Base-by-base conservation (phyloP, 2,888 invertebrate genomes). In the Timandra comae region DNA sequence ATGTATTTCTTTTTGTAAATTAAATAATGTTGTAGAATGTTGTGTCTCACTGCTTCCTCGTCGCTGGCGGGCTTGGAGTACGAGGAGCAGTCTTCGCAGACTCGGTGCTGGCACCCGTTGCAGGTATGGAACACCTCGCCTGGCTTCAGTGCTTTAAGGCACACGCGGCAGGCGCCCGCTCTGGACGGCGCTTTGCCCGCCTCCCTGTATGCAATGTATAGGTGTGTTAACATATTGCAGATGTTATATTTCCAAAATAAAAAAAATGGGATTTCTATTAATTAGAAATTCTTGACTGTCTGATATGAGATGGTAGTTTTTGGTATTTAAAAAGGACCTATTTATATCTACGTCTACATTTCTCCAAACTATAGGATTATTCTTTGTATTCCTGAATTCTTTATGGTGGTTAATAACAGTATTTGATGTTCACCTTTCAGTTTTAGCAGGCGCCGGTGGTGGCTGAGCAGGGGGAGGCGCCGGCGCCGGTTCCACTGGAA, bases 71-170 rank as follows among this genome's bases (percentile, higher is more conserved):
- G 88, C 60, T 94, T 94, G 52, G 95, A 95, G 74, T 96, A 96
- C 32, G 95, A 95, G 49, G 96, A 95, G 70, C 96, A 96, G 78
- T 96, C 96, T 75, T 96, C 96, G 75, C 96, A 96, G 30, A 96
- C 95, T 51, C 94, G 90, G 65, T 95, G 94, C 62, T 94, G 92
- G 76, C 96, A 97, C 79, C 95, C 96, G 61, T 91, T 92, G 81
- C 96, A 97, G 30, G 91, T 93, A 72, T 93, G 91, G 73, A 91
- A 94, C 71, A 93, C 93, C 72, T 96, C 96, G 40, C 95, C 94
- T 0, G 93, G 94, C 63, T 94, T 94, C 71, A 97, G 91, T 36
- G 94, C 93, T 76, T 96, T 96, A 49, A 95, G 87, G 71, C 96
- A 96, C 12, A 96, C 77, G 91, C 96, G 41, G 92, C 92, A 37